Evolutionary conservation across 2,797 vertebrate genomes (phyloP), one percentile per base, ranked within the genome.

Genomic region (Florisuga fusca): DNA sequence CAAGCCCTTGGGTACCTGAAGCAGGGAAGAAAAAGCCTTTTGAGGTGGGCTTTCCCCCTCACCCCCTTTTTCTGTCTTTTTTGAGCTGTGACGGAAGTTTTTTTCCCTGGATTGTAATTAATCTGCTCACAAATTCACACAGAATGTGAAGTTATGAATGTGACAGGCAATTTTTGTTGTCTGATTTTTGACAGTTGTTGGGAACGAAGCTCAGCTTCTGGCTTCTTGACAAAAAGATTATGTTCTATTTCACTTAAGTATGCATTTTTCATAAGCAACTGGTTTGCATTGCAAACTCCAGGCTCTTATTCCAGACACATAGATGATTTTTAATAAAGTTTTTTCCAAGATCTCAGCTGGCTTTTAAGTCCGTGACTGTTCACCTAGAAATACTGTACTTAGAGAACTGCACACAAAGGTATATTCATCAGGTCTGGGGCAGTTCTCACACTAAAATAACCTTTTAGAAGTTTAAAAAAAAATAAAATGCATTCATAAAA

Each of bases 231-330:
- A 72, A 57, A 48, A 80, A 73, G 71, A 84, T 41, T 90, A 71
- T 45, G 51, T 53, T 84, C 80, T 89, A 23, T 67, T 95, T 93
- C 77, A 59, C 7, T 51, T 51, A 51, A 51, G 71, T 87, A 94
- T 91, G 67, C 7, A 76, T 90, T 95, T 94, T 95, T 93, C 94
- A 94, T 88, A 91, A 88, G 94, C 50, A 95, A 48, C 69, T 90
- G 54, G 66, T 95, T 94, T 95, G 93, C 95, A 91, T 94, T 94
- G 95, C 94, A 93, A 88, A 91, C 71, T 79, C 48, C 27, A 19
- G 16, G 55, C 38, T 85, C 43, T 66, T 81, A 81, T 75, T 93
- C 55, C 79, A 96, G 87, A 92, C 73, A 94, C 82, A 93, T 41
- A 85, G 84, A 81, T 45, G 81, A 89, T 54, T 95, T 91, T 94